phyloP scores from a whole-genome alignment of 2,113 vertebrate species.

The Aix galericulata region DNA sequence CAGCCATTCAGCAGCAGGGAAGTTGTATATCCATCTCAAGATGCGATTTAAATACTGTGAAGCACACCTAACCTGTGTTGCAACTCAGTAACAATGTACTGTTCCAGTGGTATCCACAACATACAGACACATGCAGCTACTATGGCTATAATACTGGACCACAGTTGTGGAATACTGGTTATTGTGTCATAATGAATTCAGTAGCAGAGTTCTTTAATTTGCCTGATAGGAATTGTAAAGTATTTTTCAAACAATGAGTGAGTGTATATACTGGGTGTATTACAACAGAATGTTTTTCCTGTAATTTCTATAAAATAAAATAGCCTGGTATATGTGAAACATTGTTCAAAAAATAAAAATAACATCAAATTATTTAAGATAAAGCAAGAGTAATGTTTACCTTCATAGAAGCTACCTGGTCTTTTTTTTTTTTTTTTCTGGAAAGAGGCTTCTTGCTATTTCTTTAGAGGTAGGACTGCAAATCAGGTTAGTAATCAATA shows the following conservation, averaged over 20 bases:
- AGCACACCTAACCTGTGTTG: background rate
- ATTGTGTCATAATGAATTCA: background rate
- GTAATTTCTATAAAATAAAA: background rate
- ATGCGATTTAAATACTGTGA: background rate
- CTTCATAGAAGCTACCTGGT: background rate
- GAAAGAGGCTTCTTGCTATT: background rate
- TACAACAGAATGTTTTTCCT: background rate
- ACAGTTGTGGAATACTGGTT: background rate
- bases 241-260: background rate
- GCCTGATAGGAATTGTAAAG: background rate
- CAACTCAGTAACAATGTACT: background rate
- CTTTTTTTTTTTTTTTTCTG: background rate
- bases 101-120: background rate
- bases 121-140: background rate
- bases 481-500: background rate
- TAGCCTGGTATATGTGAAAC: background rate
- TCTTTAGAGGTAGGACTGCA: background rate
- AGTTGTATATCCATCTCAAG: background rate
- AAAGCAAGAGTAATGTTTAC: background rate
- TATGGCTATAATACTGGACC: background rate
- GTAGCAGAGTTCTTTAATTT: background rate
- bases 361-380: too few relatives aligned
- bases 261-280: background rate
- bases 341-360: too few relatives aligned
- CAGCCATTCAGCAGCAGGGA: background rate